These are phyloP conservation scores for Epistrophella euchroma DNA, from an alignment of 2,888 invertebrate genomes.

Conservation along the genomic window DNA sequence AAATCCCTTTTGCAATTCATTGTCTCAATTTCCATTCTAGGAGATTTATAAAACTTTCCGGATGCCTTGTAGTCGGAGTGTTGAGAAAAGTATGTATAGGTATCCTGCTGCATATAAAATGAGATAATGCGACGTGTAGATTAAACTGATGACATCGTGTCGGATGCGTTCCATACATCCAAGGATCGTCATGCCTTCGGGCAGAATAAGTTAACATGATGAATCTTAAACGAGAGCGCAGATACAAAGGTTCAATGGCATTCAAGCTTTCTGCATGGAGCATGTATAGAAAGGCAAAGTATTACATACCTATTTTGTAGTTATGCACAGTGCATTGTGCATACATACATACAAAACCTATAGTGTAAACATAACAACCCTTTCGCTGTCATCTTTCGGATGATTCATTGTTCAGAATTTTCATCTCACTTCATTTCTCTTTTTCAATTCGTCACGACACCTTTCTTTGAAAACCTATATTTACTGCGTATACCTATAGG, in stretches of 20 bases:
- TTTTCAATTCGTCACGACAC: slow-evolving; percentile 8
- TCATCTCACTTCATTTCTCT: slow-evolving; percentile 25
- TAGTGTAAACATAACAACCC: slow-evolving; percentile 58
- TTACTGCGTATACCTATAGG: background rate
- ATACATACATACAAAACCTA: background rate
- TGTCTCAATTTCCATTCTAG: slow-evolving; percentile 37
- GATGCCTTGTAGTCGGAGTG: slow-evolving; percentile 33
- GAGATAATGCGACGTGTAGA: slow-evolving; percentile 64
- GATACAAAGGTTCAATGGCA: slow-evolving; percentile 29
- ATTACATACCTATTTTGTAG: slow-evolving; percentile 40
- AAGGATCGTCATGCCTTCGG: slow-evolving; percentile 49
- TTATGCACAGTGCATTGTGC: slow-evolving; percentile 27
- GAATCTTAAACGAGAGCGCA: slow-evolving; percentile 22
- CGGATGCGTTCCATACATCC: slow-evolving; percentile 59
- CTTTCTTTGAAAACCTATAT: background rate
- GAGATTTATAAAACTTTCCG: slow-evolving; percentile 25
- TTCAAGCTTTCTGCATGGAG: background rate
- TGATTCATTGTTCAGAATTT: slow-evolving; percentile 64
- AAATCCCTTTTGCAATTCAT: slow-evolving; percentile 11
- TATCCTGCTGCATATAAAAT: slow-evolving; percentile 63
- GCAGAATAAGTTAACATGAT: slow-evolving; percentile 61
- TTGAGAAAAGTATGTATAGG: slow-evolving; percentile 37
- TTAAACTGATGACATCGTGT: slow-evolving; percentile 72
- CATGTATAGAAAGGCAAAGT: slow-evolving; percentile 24
- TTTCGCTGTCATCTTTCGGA: slow-evolving; percentile 58